Evolutionary conservation across 2,888 invertebrate species (phyloP).

Genomic region (Anthophora plumipes): DNA sequence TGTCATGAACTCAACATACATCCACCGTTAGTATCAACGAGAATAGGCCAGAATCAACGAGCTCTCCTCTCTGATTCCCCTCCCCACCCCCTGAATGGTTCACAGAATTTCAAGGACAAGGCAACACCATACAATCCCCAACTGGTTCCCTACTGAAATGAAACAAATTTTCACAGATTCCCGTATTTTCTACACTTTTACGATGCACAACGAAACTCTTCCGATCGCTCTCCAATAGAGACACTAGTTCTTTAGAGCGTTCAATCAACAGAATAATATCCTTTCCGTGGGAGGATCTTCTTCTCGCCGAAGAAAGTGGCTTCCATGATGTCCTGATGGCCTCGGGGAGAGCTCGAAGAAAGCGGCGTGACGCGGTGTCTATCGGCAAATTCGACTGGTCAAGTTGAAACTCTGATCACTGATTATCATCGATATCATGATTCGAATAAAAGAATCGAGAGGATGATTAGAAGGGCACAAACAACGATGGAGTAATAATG

Average conservation of each 20-base stretch:
- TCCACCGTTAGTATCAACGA: conserved; percentile 1
- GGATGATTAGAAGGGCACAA: background rate
- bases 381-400: conserved; percentile 3
- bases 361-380: conserved; percentile 18
- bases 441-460: background rate
- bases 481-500: background rate
- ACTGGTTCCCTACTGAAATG: background rate
- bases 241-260: background rate
- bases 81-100: background rate
- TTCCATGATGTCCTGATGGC: conserved; percentile 39
- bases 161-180: background rate
- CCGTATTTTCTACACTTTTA: background rate
- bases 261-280: background rate
- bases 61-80: background rate
- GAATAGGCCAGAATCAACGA: background rate
- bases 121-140: background rate
- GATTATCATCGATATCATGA: background rate
- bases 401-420: background rate
- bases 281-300: conserved; percentile 37
- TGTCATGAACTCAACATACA: conserved; percentile 11
- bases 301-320: conserved; percentile 53
- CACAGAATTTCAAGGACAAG: background rate
- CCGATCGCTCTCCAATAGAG: background rate
- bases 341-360: conserved; percentile 13
- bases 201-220: background rate